Base-by-base conservation (phyloP, 1,140 invertebrate species). In the Goniozus legneri region DNA sequence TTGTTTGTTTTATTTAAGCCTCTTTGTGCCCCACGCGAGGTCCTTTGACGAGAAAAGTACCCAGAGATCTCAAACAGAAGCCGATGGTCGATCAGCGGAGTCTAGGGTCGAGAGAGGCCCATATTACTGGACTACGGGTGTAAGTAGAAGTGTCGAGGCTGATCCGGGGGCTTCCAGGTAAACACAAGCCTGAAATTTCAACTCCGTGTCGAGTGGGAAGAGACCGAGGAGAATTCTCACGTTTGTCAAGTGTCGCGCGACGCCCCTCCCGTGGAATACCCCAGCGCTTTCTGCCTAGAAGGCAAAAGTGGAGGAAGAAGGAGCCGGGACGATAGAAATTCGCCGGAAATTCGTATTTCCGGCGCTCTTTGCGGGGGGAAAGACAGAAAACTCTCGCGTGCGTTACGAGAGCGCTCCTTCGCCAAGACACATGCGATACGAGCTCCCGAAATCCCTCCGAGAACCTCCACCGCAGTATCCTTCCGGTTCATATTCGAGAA, bases 381-480 rank as follows among this genome's bases (percentile, higher is more conserved):
- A 27, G 4, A 10, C 24, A 27, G 24, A 27, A 27, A 27, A 6
- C 24, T 10, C 10, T 27, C 24, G 4, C 24, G 24, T 27, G 24
- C 4, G 10, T 27, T 27, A 27, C 24, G 4, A 10, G 4, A 27
- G 24, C 10, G 10, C 10, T 10, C 24, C 10, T 27, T 10, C 12
- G 16, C n/a, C n/a, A n/a, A n/a, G 20, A 2, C 20, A 24, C 37
- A 8, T 16, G 18, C 31, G 31, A 20, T 33, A 34, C 14, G 44
- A 37, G 3, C 31, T 10, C 14, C 27, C 36, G 24, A 36, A 30
- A 45, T 38, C 27, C 16, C 16, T n/a, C 8, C 34, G 21, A 21
- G n/a, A 45, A 19, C 20, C 4, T 27, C 40, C 42, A 57, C 56
- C 56, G 36, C 56, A 58, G 50, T 57, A 54, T 58, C 54, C 56